Conservation (phyloP, 1,140 invertebrate species). For the Condylostylus longicornis region DNA sequence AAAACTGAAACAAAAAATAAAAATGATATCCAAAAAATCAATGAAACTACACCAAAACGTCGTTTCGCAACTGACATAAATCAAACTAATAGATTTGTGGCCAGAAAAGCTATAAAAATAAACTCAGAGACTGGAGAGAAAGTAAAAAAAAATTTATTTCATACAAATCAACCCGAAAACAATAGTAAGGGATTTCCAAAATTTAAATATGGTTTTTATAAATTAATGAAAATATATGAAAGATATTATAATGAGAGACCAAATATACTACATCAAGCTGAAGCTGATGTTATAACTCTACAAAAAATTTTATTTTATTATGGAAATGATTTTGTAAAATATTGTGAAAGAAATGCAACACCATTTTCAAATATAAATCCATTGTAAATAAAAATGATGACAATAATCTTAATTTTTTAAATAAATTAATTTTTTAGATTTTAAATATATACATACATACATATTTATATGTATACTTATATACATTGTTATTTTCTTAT, state of each 20-base stretch:
- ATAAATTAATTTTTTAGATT: too few species aligned
- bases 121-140: too few species aligned
- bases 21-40: constrained; percentile 17
- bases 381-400: too few species aligned
- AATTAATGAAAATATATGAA: constrained; percentile 37
- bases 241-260: constrained; percentile 34
- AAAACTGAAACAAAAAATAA: neutral
- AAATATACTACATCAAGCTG: constrained; percentile 38
- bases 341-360: constrained; percentile 37
- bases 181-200: too few species aligned
- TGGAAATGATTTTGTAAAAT: constrained; percentile 38
- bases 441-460: too few species aligned
- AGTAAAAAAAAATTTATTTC: too few species aligned
- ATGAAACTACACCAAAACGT: constrained; percentile 33
- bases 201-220: constrained; percentile 32
- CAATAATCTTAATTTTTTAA: too few species aligned
- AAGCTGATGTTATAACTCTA: constrained; percentile 42
- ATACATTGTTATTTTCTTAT: too few species aligned
- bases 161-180: neutral
- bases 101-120: too few species aligned
- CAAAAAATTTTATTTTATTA: constrained; percentile 38
- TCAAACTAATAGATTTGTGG: constrained; percentile 15
- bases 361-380: constrained; percentile 19
- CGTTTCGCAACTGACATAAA: constrained; percentile 1
- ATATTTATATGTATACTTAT: too few species aligned